Conservation (phyloP, 2,888 invertebrate species). For the Eilema caniola region DNA sequence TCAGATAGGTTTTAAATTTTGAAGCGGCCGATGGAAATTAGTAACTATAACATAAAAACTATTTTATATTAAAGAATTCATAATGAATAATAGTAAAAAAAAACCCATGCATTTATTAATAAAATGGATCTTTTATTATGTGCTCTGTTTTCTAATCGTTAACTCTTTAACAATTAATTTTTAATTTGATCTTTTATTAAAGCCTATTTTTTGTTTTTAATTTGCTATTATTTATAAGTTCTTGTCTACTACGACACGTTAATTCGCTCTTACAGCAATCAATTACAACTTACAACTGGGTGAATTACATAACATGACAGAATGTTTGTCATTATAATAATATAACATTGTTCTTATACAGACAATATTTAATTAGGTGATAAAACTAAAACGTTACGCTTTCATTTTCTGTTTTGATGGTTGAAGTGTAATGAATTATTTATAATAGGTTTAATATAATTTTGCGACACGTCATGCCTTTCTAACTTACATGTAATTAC, state of each 20-base stretch:
- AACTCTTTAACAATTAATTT: not conserved
- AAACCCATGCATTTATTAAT: no score
- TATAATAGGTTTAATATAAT: constrained; percentile 7
- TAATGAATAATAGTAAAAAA: no score
- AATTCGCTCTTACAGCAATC: no score
- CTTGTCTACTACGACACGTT: not conserved
- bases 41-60: no score
- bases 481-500: constrained; percentile 14
- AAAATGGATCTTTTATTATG: not conserved
- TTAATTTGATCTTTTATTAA: not conserved
- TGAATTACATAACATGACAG: not conserved
- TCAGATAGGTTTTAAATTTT: not conserved
- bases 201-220: not conserved
- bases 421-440: constrained; percentile 13
- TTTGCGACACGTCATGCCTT: constrained; percentile 16
- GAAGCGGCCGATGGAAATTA: no score
- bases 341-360: not conserved
- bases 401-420: constrained; percentile 12
- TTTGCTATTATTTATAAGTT: not conserved
- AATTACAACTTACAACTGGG: not conserved
- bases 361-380: constrained; percentile 9
- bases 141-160: not conserved
- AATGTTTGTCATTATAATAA: not conserved
- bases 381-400: constrained; percentile 17
- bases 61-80: no score